Percentiles rank a stretch among this genome's conserved stretches.
These are phyloP conservation scores for Dissostichus mawsoni DNA, from an alignment of 2,113 vertebrate genomes.

Conservation along the genomic window DNA sequence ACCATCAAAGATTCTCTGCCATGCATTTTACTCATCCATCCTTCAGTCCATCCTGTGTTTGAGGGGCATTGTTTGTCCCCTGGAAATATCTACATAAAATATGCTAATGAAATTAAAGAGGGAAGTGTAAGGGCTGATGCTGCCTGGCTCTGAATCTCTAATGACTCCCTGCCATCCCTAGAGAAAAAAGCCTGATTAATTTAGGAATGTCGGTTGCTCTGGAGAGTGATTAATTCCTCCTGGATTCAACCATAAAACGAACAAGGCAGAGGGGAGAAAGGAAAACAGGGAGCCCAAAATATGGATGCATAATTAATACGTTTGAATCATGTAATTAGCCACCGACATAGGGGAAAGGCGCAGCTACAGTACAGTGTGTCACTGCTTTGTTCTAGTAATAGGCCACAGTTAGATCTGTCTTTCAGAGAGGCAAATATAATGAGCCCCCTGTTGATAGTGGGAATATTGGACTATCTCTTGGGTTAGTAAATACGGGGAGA, in stretches of 20 bases:
- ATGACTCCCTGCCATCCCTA: conserved; percentile 72
- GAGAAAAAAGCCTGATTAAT: conserved; percentile 80
- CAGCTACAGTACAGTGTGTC: conserved; percentile 60
- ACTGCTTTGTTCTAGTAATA: conserved; percentile 71
- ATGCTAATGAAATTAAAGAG: conserved; percentile 82
- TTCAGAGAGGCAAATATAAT: conserved; percentile 57
- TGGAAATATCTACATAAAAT: conserved; percentile 77
- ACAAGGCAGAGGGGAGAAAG: conserved; percentile 66
- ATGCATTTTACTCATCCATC: conserved; percentile 41
- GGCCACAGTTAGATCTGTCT: conserved; percentile 53
- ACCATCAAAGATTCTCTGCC: conserved; percentile 42
- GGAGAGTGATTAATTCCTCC: conserved; percentile 81
- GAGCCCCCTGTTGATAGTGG: conserved; percentile 65
- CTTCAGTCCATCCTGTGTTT: conserved; percentile 36
- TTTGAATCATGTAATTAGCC: conserved; percentile 79
- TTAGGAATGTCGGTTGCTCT: conserved; percentile 70
- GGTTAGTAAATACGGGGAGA: conserved; percentile 62
- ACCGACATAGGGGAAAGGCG: conserved; percentile 58
- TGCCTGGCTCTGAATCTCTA: conserved; percentile 71
- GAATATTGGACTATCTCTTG: conserved; percentile 52
- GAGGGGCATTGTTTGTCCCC: conserved; percentile 67
- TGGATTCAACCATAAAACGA: conserved; percentile 77
- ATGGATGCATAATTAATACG: conserved; percentile 77
- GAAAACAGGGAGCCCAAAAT: conserved; percentile 67
- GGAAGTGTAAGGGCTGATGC: conserved; percentile 67